Base-by-base conservation (phyloP, 2,113 vertebrate species). In the Carettochelys insculpta region DNA sequence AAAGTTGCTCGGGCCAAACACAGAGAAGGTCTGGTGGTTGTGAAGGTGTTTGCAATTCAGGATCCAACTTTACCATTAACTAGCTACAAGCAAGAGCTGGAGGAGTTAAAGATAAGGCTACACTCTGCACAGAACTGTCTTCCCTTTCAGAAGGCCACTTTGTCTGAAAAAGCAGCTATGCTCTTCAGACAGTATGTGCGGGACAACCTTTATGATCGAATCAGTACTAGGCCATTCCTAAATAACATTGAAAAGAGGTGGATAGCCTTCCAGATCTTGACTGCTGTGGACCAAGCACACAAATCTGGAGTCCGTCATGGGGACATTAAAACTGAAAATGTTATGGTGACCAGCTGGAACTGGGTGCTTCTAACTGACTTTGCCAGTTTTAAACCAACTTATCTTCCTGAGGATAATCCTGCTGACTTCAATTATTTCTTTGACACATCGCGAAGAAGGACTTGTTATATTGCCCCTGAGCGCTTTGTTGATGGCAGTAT, bases 351-450 rank as follows among this genome's bases (percentile, higher is more conserved):
- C 88, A 99, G 99, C 97, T 99, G 99, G 99, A 99, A 99, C 96
- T 99, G 99, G 99, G 99, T 99, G 76, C 98, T 99, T 93, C 97
- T 99, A 2, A 99, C 99, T 0, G 99, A 99, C 97, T 99, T 99
- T 84, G 99, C 99, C 91, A 99, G 99, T 96, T 99, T 99, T 97
- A 99, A 99, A 84, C 99, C 99, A 83, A 99, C 99, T 5, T 99
- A 98, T 17, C 98, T 99, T 81, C 99, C 99, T 0, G 99, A 99
- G 97, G 99, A 99, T 97, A 99, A 99, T 96, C 99, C 99, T 0
- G 99, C 99, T 2, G 99, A 99, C 96, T 99, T 99, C 97, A 99
- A 99, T 96, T 99, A 99, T 94, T 99, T 99, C 96, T 99, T 99
- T 25, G 99, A 99, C 96, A 99, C 99, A 0, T 99, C 99, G 0